phyloP scores from a whole-genome alignment of 1,140 invertebrate species.

The Chlorops oryzae region DNA sequence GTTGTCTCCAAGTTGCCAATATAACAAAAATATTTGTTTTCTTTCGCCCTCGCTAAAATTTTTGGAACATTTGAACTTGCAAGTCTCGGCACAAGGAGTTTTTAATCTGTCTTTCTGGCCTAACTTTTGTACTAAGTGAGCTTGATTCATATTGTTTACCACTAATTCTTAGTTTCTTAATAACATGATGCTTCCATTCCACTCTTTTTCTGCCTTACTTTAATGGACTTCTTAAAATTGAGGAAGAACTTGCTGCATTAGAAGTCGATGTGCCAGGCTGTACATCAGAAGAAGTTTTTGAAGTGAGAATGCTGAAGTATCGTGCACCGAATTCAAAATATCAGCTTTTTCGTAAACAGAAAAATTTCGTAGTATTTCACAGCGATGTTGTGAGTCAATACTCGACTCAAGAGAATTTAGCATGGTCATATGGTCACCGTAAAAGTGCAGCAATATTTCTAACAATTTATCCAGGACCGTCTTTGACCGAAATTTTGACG shows the following conservation, averaged over 20 bases:
- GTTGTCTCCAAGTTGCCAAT: slow-evolving; percentile 7
- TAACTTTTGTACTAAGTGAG: slow-evolving; percentile 1
- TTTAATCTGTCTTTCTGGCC: slow-evolving; percentile 1
- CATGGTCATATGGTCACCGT: too few relatives aligned
- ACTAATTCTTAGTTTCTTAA: background rate
- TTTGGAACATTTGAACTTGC: background rate
- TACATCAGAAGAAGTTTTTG: background rate
- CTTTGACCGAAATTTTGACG: too few relatives aligned
- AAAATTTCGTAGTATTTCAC: too few relatives aligned
- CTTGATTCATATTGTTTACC: slow-evolving; percentile 1
- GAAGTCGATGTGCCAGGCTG: background rate
- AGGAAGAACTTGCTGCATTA: background rate
- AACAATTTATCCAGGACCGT: too few relatives aligned
- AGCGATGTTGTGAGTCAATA: too few relatives aligned
- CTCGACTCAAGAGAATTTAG: too few relatives aligned
- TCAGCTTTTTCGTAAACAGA: too few relatives aligned
- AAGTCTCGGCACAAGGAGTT: slow-evolving; percentile 1
- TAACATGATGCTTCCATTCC: background rate
- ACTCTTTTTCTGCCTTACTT: slow-evolving; percentile 1
- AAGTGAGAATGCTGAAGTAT: too few relatives aligned
- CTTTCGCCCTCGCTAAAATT: slow-evolving; percentile 3
- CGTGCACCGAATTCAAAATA: too few relatives aligned
- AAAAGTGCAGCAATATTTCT: too few relatives aligned
- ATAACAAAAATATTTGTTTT: slow-evolving; percentile 1
- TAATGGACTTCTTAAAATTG: background rate